phyloP scores from a whole-genome alignment of 2,113 vertebrate species.

The Dasyornis broadbenti region DNA sequence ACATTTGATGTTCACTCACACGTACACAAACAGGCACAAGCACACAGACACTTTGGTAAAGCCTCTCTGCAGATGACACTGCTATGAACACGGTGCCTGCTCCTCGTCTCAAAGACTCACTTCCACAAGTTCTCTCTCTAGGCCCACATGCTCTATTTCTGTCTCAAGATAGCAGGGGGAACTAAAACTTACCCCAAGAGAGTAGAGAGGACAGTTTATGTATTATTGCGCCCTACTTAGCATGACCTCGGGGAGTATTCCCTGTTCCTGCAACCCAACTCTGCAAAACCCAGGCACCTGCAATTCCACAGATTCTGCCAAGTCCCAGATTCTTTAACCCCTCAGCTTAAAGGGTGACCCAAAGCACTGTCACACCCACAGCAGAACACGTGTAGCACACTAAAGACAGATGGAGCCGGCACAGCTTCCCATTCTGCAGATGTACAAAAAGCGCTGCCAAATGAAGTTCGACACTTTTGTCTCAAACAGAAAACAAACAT shows the following conservation, averaged over 20 bases:
- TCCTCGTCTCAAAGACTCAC: not conserved
- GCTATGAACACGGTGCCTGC: rapidly evolving
- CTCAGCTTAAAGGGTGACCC: not conserved
- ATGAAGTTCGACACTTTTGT: not conserved
- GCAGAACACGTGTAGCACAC: not conserved
- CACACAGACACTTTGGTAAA: not conserved
- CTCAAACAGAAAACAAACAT: not conserved
- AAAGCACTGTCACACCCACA: not conserved
- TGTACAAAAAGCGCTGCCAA: not conserved
- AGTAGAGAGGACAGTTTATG: not conserved
- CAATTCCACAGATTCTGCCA: not conserved
- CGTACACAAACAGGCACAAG: rapidly evolving
- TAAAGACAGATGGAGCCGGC: not conserved
- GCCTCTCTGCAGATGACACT: rapidly evolving
- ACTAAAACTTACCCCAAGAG: not conserved
- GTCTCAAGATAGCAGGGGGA: not conserved
- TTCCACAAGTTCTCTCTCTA: not conserved
- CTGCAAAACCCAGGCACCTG: not conserved
- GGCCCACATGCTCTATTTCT: not conserved
- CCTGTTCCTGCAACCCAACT: not conserved
- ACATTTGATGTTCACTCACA: not conserved
- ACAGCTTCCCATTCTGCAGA: not conserved
- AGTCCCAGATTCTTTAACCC: not conserved
- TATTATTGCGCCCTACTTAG: not conserved
- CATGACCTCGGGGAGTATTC: rapidly evolving